Evolutionary conservation across 2,113 vertebrate genomes (phyloP).

Genomic region (Polyodon spathula): DNA sequence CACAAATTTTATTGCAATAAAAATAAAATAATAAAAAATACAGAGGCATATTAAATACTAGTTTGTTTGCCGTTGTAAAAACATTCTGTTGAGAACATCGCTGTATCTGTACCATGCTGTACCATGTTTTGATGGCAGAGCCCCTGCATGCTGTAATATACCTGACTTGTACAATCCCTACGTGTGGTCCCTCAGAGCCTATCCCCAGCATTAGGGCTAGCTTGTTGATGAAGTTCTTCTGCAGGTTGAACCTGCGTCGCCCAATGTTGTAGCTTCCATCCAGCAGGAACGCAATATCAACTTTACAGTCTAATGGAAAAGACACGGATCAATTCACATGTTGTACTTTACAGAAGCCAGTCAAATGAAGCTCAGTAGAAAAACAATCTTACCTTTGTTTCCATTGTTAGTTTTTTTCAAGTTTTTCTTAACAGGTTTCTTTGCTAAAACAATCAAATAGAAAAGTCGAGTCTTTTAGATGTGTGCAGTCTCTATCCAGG

Average conservation of each 20-base stretch:
- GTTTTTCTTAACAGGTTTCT: conserved; percentile 63
- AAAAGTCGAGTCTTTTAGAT: background rate
- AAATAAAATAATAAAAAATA: too few species aligned
- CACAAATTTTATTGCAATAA: too few species aligned
- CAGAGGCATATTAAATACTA: too few species aligned
- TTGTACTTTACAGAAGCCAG: background rate
- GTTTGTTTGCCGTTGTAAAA: too few species aligned
- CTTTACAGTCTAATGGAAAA: conserved; percentile 72
- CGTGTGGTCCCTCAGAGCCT: conserved; percentile 76
- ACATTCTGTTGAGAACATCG: too few species aligned
- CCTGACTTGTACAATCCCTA: conserved; percentile 88
- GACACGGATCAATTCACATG: background rate
- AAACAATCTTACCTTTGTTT: conserved; percentile 71
- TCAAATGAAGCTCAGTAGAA: background rate
- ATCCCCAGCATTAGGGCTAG: conserved; percentile 74
- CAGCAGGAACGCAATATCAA: conserved; percentile 84
- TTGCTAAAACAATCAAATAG: conserved; percentile 31
- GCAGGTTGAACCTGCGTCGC: conserved; percentile 81
- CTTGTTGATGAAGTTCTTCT: conserved; percentile 87
- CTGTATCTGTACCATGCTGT: too few species aligned
- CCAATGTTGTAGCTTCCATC: conserved; percentile 92
- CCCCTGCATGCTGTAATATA: conserved; percentile 29
- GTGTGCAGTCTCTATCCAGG: background rate
- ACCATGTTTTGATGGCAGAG: too few species aligned
- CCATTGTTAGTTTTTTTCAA: conserved; percentile 55